These are phyloP conservation scores for Meliscaeva auricollis DNA, from an alignment of 2,888 invertebrate species.

Conservation along the genomic window DNA sequence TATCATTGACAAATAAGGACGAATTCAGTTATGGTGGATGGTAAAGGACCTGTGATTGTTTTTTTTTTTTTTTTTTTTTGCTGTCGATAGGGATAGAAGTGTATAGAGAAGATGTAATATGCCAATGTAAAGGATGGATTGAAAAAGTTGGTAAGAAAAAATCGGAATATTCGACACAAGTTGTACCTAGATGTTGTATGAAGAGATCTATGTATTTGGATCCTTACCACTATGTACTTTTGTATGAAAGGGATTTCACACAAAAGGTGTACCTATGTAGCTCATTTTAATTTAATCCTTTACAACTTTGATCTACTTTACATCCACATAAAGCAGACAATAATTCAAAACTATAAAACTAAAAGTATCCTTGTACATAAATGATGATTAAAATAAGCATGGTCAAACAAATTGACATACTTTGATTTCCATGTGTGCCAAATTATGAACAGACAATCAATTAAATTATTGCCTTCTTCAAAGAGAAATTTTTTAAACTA, in stretches of 20 bases:
- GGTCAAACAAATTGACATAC: too few relatives aligned
- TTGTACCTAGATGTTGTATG: neutral
- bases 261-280: neutral
- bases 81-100: neutral
- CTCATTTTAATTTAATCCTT: neutral
- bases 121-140: neutral
- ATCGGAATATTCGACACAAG: slow-evolving; percentile 1
- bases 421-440: too few relatives aligned
- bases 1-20: slow-evolving; percentile 52
- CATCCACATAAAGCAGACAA: too few relatives aligned
- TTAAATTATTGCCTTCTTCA: too few relatives aligned
- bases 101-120: neutral
- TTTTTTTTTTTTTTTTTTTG: slow-evolving; percentile 8
- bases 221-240: neutral
- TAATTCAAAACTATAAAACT: too few relatives aligned
- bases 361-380: too few relatives aligned
- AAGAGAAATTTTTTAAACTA: too few relatives aligned
- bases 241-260: neutral
- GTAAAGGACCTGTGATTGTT: slow-evolving; percentile 27
- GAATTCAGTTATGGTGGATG: slow-evolving; percentile 13
- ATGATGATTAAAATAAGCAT: too few relatives aligned
- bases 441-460: too few relatives aligned
- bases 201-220: neutral
- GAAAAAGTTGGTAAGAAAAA: neutral
- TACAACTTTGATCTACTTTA: neutral